Evolutionary conservation across 2,113 vertebrate species (phyloP).

Genomic region (Chionomys nivalis): DNA sequence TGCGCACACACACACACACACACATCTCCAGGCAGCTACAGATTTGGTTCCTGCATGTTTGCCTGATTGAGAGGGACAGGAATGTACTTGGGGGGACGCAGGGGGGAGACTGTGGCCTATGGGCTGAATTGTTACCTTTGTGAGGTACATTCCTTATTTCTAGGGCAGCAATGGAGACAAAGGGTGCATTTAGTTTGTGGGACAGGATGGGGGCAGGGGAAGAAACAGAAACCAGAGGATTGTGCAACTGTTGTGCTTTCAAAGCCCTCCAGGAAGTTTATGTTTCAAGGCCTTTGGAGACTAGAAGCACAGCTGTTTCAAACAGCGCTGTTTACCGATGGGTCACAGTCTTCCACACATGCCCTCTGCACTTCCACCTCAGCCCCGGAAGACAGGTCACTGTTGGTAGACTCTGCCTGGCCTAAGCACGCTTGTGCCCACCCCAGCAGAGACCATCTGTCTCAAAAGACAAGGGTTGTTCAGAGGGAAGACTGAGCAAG

Average conservation of each 20-base stretch:
- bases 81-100: background rate
- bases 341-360: background rate
- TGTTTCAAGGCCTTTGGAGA: conserved; percentile 53
- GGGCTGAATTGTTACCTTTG: conserved; percentile 77
- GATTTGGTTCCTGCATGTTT: conserved; percentile 10
- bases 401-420: background rate
- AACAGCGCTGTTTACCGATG: conserved; percentile 16
- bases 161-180: conserved; percentile 65
- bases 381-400: background rate
- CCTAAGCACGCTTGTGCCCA: conserved; percentile 65
- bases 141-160: conserved; percentile 59
- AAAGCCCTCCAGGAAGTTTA: conserved; percentile 73
- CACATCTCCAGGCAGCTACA: background rate
- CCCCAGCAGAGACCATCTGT: conserved; percentile 66
- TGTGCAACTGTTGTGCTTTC: conserved; percentile 62
- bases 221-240: conserved; percentile 67
- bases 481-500: conserved; percentile 63
- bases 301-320: conserved; percentile 27
- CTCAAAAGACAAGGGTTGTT: conserved; percentile 24
- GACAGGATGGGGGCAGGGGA: conserved; percentile 54
- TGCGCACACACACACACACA: background rate
- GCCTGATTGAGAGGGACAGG: conserved; percentile 44
- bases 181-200: conserved; percentile 74
- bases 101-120: conserved; percentile 26
- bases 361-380: background rate